A percentile compares a stretch with the other conserved stretches of the same genome.
phyloP scores from a whole-genome alignment of 2,888 invertebrate genomes.

The Eupithecia subfuscata region DNA sequence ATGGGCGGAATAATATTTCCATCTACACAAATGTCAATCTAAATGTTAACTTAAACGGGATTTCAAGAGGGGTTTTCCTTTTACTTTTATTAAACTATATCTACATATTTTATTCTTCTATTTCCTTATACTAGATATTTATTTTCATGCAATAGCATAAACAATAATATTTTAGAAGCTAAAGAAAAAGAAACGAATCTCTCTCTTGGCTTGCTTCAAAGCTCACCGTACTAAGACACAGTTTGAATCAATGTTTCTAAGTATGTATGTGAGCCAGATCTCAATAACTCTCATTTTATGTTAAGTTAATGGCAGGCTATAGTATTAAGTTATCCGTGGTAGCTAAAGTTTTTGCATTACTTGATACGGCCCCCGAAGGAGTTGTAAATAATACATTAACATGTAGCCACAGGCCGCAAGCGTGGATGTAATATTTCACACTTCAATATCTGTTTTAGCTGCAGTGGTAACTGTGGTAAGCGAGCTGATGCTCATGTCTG shows the following conservation, averaged over 20 bases:
- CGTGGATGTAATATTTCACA: slow-evolving; percentile 65
- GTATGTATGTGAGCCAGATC: not conserved
- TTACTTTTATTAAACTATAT: not conserved
- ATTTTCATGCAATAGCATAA: not conserved
- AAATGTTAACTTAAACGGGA: not conserved
- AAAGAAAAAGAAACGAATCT: too few relatives aligned
- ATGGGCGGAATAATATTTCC: too few relatives aligned
- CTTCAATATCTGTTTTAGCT: slow-evolving; percentile 67
- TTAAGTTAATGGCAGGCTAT: not conserved
- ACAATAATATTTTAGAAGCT: not conserved
- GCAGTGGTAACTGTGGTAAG: slow-evolving; percentile 46
- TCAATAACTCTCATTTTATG: not conserved
- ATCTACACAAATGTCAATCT: too few relatives aligned
- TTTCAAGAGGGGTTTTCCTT: too few relatives aligned
- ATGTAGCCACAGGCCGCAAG: slow-evolving; percentile 56
- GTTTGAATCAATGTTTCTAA: not conserved
- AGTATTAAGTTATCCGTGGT: not conserved
- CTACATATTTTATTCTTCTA: too few relatives aligned
- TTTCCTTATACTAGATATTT: too few relatives aligned
- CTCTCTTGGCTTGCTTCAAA: too few relatives aligned
- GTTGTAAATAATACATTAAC: slow-evolving; percentile 58
- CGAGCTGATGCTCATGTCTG: not conserved
- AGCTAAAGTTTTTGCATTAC: slow-evolving; percentile 47
- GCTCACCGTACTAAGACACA: not conserved
- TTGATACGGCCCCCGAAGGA: slow-evolving; percentile 55